Base-by-base conservation (phyloP, 35 echinoderm and acorn worm species). In the Nesometra sesokonis region DNA sequence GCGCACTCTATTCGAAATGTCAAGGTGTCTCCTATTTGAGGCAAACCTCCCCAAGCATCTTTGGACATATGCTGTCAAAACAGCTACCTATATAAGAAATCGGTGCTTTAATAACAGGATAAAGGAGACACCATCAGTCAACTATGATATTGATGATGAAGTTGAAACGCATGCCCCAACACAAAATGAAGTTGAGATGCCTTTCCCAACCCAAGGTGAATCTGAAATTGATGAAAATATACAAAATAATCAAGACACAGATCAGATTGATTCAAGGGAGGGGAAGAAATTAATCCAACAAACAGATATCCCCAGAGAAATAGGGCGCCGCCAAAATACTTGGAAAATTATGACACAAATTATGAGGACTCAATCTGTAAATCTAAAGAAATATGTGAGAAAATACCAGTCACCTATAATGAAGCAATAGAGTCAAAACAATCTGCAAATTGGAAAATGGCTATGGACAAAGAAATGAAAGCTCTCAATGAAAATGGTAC, bases 381-480 rank as follows among this genome's bases (percentile, higher is more conserved):
- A 30, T 78, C 23, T 9, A 30, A 32, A 30, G 23, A 78, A n/a
- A 78, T n/a, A 78, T n/a, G 5, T 78, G 35, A 33, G 84, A 35
- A 40, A 36, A 39, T 89, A 1, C 82, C 88, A 39, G 21, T 40
- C 43, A 89, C 82, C n/a, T 84, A 89, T 0, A 30, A 84, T 0
- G 87, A 88, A 34, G 38, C 87, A 82, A 82, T 88, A 0, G 33
- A 0, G n/a, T 81, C 87, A 57, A n/a, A 39, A 34, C n/a, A 83
- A 17, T 89, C 88, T 29, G 29, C 35, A 17, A 77, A 84, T 29
- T 84, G 88, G 81, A 83, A 77, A 35, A 67, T 57, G 32, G 80
- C 47, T 23, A 89, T 89, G 88, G 79, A 76, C n/a, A 76, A 33
- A 35, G 88, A 89, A 77, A 89, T 89, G 88, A 84, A 47, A n/a